Evolutionary conservation across 2,113 vertebrate genomes (phyloP).

Genomic region (Sylvietta virens): DNA sequence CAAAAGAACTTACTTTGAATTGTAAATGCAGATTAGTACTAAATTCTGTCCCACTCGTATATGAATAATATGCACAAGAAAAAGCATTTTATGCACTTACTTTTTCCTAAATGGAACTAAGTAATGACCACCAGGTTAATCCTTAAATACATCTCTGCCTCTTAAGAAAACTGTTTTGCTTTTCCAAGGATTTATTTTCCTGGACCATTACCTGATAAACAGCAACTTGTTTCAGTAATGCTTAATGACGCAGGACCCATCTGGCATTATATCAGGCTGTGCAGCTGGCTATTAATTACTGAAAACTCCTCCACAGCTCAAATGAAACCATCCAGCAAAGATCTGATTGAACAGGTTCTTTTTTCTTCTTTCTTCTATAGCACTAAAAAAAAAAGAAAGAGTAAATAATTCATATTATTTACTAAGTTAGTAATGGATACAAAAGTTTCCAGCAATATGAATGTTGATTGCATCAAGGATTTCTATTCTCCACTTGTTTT

Average conservation of each 20-base stretch:
- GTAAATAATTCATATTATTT: slow-evolving; percentile 22
- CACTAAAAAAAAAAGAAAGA: not conserved
- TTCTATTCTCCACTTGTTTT: slow-evolving; percentile 21
- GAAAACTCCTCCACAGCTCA: slow-evolving; percentile 46
- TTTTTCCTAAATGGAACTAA: not conserved
- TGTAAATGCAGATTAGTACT: not conserved
- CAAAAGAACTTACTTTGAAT: not conserved
- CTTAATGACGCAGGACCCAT: slow-evolving; percentile 32
- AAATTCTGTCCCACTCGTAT: not conserved
- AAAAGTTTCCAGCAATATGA: not conserved
- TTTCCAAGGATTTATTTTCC: slow-evolving; percentile 9
- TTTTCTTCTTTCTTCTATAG: slow-evolving; percentile 20
- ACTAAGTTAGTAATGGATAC: not conserved
- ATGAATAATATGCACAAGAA: not conserved
- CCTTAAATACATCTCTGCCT: not conserved
- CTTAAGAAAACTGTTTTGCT: not conserved
- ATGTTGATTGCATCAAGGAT: not conserved
- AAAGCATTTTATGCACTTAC: not conserved
- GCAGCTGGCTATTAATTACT: slow-evolving; percentile 73
- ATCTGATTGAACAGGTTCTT: slow-evolving; percentile 57
- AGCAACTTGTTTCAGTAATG: slow-evolving; percentile 55
- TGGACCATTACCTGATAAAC: slow-evolving; percentile 18
- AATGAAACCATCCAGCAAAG: slow-evolving; percentile 14
- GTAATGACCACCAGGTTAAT: not conserved
- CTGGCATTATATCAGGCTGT: slow-evolving; percentile 61